Conservation (phyloP, 2,113 vertebrate genomes). For the Eubucco bourcierii region DNA sequence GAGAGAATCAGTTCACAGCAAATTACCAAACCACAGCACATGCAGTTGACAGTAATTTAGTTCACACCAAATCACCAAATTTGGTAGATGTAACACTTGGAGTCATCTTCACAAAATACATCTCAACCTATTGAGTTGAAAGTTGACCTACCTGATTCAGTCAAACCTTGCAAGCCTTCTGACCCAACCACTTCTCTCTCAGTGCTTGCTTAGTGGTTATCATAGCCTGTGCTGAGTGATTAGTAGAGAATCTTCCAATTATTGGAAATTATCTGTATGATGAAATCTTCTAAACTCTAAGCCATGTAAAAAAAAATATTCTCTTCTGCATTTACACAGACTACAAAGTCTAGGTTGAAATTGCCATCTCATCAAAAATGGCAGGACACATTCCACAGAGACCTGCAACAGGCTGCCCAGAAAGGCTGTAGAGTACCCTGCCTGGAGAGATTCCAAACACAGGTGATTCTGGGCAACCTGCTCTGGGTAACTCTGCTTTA, state of each 20-base stretch:
- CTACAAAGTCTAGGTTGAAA: neutral
- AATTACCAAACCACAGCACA: too few species aligned
- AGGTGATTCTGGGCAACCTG: too few species aligned
- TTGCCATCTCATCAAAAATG: neutral
- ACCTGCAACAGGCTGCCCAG: too few species aligned
- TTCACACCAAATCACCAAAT: too few species aligned
- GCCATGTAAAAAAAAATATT: neutral
- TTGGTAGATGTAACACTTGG: neutral
- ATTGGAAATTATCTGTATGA: neutral
- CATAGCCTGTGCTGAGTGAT: neutral
- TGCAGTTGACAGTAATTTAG: too few species aligned
- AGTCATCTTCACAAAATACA: neutral
- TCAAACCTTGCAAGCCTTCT: neutral
- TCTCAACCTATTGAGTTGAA: neutral
- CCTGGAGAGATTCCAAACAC: too few species aligned
- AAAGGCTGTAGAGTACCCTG: too few species aligned
- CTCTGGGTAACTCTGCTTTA: too few species aligned
- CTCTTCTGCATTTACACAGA: neutral
- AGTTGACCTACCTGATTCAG: neutral
- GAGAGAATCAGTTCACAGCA: too few species aligned
- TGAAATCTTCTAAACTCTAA: neutral
- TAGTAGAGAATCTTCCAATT: neutral
- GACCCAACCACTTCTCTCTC: neutral
- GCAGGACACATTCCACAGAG: neutral
- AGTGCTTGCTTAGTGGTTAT: neutral